Evolutionary conservation across 1,140 invertebrate species (phyloP).

Genomic region (Venustaconcha ellipsiformis): DNA sequence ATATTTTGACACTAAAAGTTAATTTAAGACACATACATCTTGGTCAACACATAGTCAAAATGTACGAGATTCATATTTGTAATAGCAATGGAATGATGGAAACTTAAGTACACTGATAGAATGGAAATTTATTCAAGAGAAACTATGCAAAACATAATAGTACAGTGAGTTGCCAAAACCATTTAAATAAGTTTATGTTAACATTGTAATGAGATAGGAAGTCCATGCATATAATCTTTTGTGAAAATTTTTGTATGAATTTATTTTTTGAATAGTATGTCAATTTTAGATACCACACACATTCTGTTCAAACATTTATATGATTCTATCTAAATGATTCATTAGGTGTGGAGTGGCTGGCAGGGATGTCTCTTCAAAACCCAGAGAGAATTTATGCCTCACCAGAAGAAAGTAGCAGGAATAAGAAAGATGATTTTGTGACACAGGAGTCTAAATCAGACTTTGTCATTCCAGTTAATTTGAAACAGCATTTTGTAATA

Average conservation of each 20-base stretch:
- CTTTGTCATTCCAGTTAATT: conserved; percentile 84
- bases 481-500: conserved; percentile 86
- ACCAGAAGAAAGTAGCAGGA: not conserved
- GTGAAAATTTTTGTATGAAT: not conserved
- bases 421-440: too few species aligned
- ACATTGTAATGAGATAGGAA: not conserved
- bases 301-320: not conserved
- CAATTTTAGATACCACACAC: not conserved
- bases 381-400: conserved; percentile 74
- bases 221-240: not conserved
- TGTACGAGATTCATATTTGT: not conserved
- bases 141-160: too few species aligned
- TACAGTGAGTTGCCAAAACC: not conserved
- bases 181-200: not conserved
- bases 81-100: too few species aligned
- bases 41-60: not conserved
- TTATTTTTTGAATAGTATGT: not conserved
- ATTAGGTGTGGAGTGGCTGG: conserved; percentile 85
- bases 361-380: conserved; percentile 84
- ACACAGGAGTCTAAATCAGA: not conserved
- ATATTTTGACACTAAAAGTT: not conserved
- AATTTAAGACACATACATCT: not conserved
- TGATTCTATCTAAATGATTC: not conserved
- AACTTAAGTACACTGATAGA: too few species aligned
- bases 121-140: too few species aligned